Percentiles rank a stretch among this genome's conserved stretches.
phyloP scores from a whole-genome alignment of 2,797 vertebrate species.

The Psittacula derbiana region DNA sequence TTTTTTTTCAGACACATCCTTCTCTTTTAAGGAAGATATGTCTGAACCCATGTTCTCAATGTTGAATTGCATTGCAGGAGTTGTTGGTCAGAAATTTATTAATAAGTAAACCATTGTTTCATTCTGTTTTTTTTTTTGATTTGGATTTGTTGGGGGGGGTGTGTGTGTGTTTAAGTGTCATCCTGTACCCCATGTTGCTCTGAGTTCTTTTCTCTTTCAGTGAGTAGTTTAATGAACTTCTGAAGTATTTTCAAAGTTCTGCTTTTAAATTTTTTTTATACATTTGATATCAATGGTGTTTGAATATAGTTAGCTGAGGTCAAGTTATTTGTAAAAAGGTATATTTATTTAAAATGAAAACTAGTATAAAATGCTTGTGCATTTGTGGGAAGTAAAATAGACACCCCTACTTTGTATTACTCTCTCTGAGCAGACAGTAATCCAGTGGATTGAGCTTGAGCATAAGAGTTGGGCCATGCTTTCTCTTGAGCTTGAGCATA shows the following conservation, averaged over 20 bases:
- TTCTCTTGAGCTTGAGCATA: accelerated
- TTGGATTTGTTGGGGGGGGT: neutral
- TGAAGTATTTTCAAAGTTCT: neutral
- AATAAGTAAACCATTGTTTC: neutral
- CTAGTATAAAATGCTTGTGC: neutral
- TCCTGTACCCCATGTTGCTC: neutral
- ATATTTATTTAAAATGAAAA: neutral
- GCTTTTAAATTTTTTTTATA: neutral
- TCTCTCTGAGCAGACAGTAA: neutral
- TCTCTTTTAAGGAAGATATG: neutral
- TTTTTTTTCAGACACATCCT: neutral
- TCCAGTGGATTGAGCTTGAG: accelerated
- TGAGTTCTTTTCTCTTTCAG: neutral
- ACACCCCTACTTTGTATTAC: neutral
- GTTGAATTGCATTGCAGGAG: neutral
- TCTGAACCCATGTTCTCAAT: neutral
- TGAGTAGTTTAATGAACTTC: neutral
- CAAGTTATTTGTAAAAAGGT: neutral
- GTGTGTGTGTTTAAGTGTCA: neutral
- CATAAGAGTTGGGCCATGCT: neutral
- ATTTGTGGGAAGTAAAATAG: neutral
- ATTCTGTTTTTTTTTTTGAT: neutral
- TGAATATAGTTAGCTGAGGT: neutral
- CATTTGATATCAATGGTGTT: neutral
- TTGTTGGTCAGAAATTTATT: neutral